Conservation (phyloP, 2,888 invertebrate genomes). For the Ochropacha duplaris region DNA sequence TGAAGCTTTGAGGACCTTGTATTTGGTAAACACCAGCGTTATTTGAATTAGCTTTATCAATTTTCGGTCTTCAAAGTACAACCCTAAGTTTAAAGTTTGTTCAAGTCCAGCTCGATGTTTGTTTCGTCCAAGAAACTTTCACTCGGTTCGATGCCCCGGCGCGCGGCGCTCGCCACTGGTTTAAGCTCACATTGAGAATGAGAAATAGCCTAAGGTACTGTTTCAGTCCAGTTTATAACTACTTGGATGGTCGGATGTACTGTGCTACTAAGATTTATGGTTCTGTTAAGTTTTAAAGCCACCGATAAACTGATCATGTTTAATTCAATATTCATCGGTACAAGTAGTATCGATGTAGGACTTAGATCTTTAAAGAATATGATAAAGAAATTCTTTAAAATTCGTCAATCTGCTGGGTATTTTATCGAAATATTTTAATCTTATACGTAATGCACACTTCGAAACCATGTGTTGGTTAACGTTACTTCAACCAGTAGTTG, state of each 20-base stretch:
- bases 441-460: too few relatives aligned
- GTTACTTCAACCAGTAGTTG: too few relatives aligned
- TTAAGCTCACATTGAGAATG: slow-evolving; percentile 30
- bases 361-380: too few relatives aligned
- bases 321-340: background rate
- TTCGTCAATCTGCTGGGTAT: too few relatives aligned
- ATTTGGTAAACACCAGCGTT: background rate
- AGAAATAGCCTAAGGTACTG: slow-evolving; percentile 41
- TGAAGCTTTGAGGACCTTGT: slow-evolving; percentile 16
- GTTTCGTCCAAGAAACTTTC: slow-evolving; percentile 49
- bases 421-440: too few relatives aligned
- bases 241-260: slow-evolving; percentile 23
- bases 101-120: slow-evolving; percentile 23
- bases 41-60: background rate
- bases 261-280: slow-evolving; percentile 25
- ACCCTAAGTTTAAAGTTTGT: slow-evolving; percentile 31
- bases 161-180: slow-evolving; percentile 21
- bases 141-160: slow-evolving; percentile 48
- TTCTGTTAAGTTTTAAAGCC: slow-evolving; percentile 22
- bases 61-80: slow-evolving; percentile 4
- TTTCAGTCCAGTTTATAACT: slow-evolving; percentile 37
- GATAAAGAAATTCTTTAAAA: too few relatives aligned
- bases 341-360: too few relatives aligned
- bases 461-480: too few relatives aligned
- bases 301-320: slow-evolving; percentile 11